A percentile compares a stretch with the other conserved stretches of the same genome.
Conservation (phyloP, 2,113 vertebrate genomes). For the Telmatochromis bifrenatus region DNA sequence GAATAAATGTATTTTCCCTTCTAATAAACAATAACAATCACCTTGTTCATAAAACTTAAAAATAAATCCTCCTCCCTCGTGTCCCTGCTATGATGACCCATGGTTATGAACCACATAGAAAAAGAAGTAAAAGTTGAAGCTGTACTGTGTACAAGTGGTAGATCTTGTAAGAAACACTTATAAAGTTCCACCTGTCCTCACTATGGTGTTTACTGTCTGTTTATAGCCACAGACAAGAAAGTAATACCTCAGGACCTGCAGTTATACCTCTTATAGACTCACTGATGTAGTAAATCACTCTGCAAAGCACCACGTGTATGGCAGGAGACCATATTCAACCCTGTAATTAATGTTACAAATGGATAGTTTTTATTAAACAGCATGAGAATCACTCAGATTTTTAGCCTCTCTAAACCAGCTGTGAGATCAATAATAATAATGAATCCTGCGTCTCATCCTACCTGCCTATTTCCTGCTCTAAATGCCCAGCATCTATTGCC, state of each 20-base stretch:
- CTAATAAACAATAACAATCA: not conserved
- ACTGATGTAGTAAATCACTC: not conserved
- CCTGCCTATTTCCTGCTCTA: not conserved
- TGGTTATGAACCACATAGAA: not conserved
- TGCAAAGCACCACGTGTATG: not conserved
- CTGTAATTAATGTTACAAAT: not conserved
- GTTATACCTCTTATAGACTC: not conserved
- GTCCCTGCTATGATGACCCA: not conserved
- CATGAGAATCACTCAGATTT: no score
- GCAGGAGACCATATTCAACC: not conserved
- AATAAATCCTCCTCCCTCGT: not conserved
- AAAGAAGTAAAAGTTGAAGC: not conserved
- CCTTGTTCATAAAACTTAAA: not conserved
- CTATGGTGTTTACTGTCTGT: not conserved
- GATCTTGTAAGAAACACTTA: not conserved
- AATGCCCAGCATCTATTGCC: not conserved
- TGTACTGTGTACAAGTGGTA: not conserved
- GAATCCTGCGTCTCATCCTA: not conserved
- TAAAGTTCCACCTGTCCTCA: not conserved
- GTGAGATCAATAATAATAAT: not conserved
- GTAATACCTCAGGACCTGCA: not conserved
- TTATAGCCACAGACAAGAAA: not conserved
- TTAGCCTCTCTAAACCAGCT: not conserved
- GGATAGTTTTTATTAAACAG: not conserved
- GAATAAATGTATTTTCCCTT: not conserved